Base-by-base conservation (phyloP, 1,140 invertebrate genomes). In the Cheumatopsyche charites region DNA sequence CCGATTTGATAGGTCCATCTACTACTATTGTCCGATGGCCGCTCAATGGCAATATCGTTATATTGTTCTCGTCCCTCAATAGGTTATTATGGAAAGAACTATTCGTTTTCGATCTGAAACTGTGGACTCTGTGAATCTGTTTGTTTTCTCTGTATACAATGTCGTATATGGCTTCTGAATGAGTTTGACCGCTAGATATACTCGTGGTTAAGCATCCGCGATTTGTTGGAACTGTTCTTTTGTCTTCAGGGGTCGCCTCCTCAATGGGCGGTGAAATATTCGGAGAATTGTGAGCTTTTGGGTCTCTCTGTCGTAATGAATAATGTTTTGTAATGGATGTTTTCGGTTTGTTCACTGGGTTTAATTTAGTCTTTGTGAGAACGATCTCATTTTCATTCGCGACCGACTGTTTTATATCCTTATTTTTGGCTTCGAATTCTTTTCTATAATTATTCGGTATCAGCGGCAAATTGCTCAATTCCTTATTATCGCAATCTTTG, bases 1-100 rank as follows among this genome's bases (percentile, higher is more conserved):
- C 6, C 41, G 12, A 12, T 36, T 41, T 67, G 19, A 85, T 52
- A 23, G 82, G 82, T 62, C 83, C 82, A 78, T 85, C 78, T 62
- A 84, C 80, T 47, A 85, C 80, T 72, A 85, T 81, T n/a, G 83
- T 85, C 79, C 84, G 83, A 76, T 84, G 83, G 62, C 83, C 83
- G 77, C 83, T 84, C 69, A 85, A 73, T 67, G 83, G 83, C 45
- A 85, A 78, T 52, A 85, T 81, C 42, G 82, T 78, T 63, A 84
- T 81, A 73, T 81, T 82, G 63, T 70, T 75, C 55, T 68, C 63
- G 17, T 75, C 74, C 63, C 68, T 68, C 12, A 21, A 19, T 21
- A 29, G 67, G 45, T 62, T 67, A 9, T 52, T 42, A n/a, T 66
- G 68, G 23, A 58, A 25, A 7, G 55, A 12, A 13, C 61, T 66